Evolutionary conservation across 2,113 vertebrate genomes (phyloP), one percentile per base, ranked within the genome.

Genomic region (Daboia siamensis): DNA sequence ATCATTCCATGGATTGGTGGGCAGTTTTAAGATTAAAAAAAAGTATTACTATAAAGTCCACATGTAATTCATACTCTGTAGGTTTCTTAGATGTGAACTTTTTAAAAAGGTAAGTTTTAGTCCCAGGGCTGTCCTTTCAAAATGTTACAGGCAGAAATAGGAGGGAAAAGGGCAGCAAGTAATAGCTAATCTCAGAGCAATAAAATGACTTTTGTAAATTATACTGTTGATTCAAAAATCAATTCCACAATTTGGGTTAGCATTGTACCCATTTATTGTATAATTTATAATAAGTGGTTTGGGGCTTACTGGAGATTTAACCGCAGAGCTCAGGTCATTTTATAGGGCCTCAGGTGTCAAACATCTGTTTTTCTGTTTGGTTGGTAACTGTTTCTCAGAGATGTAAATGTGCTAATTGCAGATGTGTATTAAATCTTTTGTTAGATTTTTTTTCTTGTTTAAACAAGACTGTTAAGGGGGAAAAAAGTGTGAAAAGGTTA

Each of bases 341-440:
- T 89, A 21, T 51, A 39, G 74, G 89, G 91, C 69, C 91, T 89
- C 87, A 89, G 69, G 74, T 92, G 54, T 92, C 87, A 92, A 92
- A 89, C 69, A 89, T 92, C 88, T 92, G 69, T 89, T 89, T 85
- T 57, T 44, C 29, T 92, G 21, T 85, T 92, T 88, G 64, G 15
- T 44, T 89, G 54, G 54, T 92, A 84, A 89, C 91, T 89, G 91
- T 92, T 92, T 92, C 64, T 88, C 64, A 46, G 85, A 88, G 57
- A 92, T 13, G 10, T 29, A n/a, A n/a, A 54, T 92, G 88, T 29
- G 26, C 87, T 89, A 92, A 92, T 59, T 89, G 85, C 39, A 92
- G 69, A 55, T 59, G 86, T 61, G 24, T 48, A 88, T 85, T 85
- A 55, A 92, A 57, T 89, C 29, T 89, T 89, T 89, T 86, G 51